Evolutionary conservation across 2,888 invertebrate species (phyloP), one percentile per base, ranked within the genome.

Genomic region (Ectropis crepuscularia): DNA sequence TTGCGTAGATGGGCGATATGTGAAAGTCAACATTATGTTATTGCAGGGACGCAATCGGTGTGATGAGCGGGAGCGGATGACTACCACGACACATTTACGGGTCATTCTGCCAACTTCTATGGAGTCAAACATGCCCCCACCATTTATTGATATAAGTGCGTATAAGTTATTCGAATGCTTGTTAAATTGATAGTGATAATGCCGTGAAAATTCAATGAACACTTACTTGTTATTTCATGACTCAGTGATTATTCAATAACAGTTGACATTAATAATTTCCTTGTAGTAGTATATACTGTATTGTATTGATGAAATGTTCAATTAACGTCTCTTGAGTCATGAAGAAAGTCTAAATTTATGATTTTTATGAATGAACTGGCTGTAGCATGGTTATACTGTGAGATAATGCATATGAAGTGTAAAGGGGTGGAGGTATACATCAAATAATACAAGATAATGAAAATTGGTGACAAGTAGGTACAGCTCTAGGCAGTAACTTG

Each of bases 61-160:
- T 73, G 91, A 92, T 65, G 86, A 78, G 11, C 51, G 41, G 74
- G 86, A 78, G 7, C 51, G 41, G 74, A 77, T 87, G 64, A 82
- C 82, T 58, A 82, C 86, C 45, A 74, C 89, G 71, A 79, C 86
- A 57, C 91, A 90, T 65, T 80, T 92, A 45, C 80, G 90, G 74
- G 91, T 92, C 59, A 87, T 92, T 68, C 75, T 92, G 70, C 90
- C 92, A 39, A 72, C 85, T 10, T 70, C 85, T 8, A 77, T 86
- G 68, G 89, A 88, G 9, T 71, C 76, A 53, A 85, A 74, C 74
- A 76, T 88, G 79, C 87, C 90, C 65, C 87, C 90, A 49, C 83
- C 88, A 38, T 89, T 87, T 76, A 80, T 88, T 65, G 89, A 89
- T 67, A 80, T 89, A 70, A 87, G 90, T 92, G 74, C 81, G 90